Evolutionary conservation across 2,797 vertebrate genomes (phyloP).

Genomic region (Lepilemur septentrionalis): DNA sequence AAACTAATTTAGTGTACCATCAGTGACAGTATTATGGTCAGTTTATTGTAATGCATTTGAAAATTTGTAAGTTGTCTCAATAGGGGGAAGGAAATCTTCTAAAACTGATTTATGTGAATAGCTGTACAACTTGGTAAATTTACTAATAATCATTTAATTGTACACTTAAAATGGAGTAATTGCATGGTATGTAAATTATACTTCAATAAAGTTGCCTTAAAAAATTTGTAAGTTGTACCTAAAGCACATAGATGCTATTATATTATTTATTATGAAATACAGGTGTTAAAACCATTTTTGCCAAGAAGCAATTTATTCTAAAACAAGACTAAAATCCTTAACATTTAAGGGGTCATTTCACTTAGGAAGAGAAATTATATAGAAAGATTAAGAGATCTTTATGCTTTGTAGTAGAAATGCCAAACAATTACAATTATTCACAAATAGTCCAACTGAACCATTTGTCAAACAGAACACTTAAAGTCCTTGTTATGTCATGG

Average conservation of each 20-base stretch:
- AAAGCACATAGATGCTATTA: background rate
- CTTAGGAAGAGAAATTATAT: background rate
- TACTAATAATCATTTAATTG: no score
- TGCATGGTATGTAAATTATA: no score
- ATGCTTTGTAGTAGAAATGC: background rate
- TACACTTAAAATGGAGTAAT: no score
- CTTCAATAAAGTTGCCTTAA: no score
- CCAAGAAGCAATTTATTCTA: slow-evolving; percentile 22
- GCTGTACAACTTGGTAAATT: no score
- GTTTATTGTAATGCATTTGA: background rate
- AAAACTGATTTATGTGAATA: no score
- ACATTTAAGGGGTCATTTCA: slow-evolving; percentile 18
- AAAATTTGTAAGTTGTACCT: background rate
- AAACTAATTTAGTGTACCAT: background rate
- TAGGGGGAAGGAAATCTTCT: no score
- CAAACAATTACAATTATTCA: slow-evolving; percentile 24
- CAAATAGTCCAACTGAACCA: slow-evolving; percentile 16
- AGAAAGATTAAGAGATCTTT: slow-evolving; percentile 34
- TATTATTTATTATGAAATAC: background rate
- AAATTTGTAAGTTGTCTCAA: background rate
- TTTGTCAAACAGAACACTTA: slow-evolving; percentile 11
- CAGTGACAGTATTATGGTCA: background rate
- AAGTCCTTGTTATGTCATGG: background rate
- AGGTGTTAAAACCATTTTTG: slow-evolving; percentile 16
- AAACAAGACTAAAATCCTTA: slow-evolving; percentile 26